Evolutionary conservation across 2,888 invertebrate species (phyloP), one percentile per base, ranked within the genome.

Genomic region (Herminia tarsipennalis): DNA sequence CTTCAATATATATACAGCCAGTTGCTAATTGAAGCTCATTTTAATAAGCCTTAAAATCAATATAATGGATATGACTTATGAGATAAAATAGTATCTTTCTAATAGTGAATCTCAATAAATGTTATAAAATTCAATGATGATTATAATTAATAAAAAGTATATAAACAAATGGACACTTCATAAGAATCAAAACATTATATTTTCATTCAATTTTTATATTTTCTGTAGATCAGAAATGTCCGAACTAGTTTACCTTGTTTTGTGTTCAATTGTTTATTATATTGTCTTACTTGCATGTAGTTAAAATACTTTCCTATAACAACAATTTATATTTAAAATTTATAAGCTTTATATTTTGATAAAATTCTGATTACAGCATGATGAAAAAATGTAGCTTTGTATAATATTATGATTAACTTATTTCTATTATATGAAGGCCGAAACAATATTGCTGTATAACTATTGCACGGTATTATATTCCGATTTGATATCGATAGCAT

Each of bases 401-500:
- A 59, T 57, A 59, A 58, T 55, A 59, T 51, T 73, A 56, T 56
- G 22, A 54, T 47, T 59, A 63, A 58, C 54, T 68, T 36, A 32
- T 44, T 43, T 27, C 22, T 53, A 39, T 44, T 63, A 27, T 5
- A 43, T 52, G 51, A 76, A 70, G 68, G 56, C 72, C 66, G 68
- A 76, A 73, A 78, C 71, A 75, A 77, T 52, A 60, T 59, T 66
- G 64, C 68, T 60, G 46, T 46, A 44, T 63, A 70, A 59, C 60
- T 71, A 64, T 55, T 78, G 87, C 87, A 83, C 86, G 82, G 70
- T 69, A 64, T 63, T 45, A 57, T 45, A 57, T 44, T 66, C 56
- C 52, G 60, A 66, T 37, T 40, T 58, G 54, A 64, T 65, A 48
- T 56, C 37, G 70, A 75, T 68, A 69, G 89, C 89, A 89, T 90